Evolutionary conservation across 2,113 vertebrate species (phyloP).

Genomic region (Pterocles burchelli): DNA sequence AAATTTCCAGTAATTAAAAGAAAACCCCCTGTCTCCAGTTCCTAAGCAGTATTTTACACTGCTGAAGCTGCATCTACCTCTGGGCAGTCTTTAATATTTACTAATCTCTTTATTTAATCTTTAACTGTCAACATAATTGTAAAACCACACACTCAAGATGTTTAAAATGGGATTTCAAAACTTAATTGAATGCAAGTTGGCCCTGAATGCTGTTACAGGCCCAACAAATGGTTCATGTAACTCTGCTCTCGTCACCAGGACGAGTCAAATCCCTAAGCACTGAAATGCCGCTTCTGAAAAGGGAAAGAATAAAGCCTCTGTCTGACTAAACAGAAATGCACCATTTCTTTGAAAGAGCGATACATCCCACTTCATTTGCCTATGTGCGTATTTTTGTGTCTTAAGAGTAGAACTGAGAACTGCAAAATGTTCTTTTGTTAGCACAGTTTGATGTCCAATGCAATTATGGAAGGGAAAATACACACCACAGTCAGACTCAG

Average conservation of each 20-base stretch:
- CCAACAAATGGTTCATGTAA: not conserved
- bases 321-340: not conserved
- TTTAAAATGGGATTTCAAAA: not conserved
- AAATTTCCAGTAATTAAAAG: not conserved
- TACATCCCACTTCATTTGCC: not conserved
- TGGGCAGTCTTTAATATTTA: not conserved
- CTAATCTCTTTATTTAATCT: not conserved
- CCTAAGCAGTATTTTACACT: not conserved
- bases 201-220: not conserved
- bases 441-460: not conserved
- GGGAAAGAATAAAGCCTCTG: constrained; percentile 47
- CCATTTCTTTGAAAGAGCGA: not conserved
- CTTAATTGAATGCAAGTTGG: not conserved
- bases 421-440: constrained; percentile 10
- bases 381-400: not conserved
- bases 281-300: not conserved
- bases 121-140: not conserved
- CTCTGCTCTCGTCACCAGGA: not conserved
- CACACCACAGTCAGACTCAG: not conserved
- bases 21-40: too few relatives aligned
- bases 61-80: not conserved
- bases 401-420: not conserved
- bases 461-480: not conserved
- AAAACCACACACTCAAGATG: not conserved
- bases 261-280: not conserved